Evolutionary conservation across 2,113 vertebrate species (phyloP).

Genomic region (Rallus limicola): DNA sequence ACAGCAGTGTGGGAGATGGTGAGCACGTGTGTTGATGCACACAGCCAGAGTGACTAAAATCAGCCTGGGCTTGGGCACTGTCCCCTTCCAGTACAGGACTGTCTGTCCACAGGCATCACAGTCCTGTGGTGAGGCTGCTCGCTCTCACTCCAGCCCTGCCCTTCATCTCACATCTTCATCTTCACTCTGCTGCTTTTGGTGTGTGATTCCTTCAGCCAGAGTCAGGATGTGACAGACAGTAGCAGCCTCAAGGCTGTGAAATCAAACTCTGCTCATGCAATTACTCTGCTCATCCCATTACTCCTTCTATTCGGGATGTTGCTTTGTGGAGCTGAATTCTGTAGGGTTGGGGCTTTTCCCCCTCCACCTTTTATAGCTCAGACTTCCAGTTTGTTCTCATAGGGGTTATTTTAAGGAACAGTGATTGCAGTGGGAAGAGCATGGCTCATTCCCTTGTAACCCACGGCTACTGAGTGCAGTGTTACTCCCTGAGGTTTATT

Average conservation of each 20-base stretch:
- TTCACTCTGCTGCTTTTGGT: not conserved
- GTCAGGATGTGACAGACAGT: not conserved
- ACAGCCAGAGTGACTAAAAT: not conserved
- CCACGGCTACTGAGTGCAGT: not conserved
- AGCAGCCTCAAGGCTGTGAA: not conserved
- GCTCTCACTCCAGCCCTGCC: not conserved
- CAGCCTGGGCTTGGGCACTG: not conserved
- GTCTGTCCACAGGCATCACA: not conserved
- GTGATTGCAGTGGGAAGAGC: not conserved
- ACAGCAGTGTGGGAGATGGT: not conserved
- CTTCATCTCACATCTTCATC: not conserved
- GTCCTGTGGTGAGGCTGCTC: not conserved
- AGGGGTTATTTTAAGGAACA: not conserved
- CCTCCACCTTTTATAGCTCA: not conserved
- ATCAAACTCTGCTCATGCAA: not conserved
- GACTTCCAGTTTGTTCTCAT: not conserved
- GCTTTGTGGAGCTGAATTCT: not conserved
- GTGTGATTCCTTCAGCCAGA: not conserved
- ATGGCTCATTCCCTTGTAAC: not conserved
- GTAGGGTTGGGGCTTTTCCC: not conserved
- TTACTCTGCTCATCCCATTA: accelerated
- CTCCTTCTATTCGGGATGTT: not conserved
- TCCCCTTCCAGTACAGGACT: not conserved
- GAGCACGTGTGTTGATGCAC: not conserved
- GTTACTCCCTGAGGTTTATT: not conserved